Evolutionary conservation across 1,140 invertebrate genomes (phyloP).

Genomic region (Drosophila tsacasi): DNA sequence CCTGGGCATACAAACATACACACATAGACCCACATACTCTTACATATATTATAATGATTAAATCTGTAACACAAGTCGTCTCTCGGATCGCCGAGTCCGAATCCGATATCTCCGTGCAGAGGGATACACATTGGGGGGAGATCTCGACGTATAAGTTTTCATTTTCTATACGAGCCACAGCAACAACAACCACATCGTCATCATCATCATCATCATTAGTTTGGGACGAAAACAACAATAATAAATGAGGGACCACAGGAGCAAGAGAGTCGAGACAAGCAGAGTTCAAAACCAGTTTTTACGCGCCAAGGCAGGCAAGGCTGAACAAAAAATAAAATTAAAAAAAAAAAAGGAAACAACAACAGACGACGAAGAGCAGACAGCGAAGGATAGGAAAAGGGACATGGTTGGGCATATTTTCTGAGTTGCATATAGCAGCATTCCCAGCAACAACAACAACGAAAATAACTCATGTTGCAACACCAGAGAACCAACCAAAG

Average conservation of each 20-base stretch:
- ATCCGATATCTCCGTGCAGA: conserved; percentile 45
- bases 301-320: conserved; percentile 58
- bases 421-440: conserved; percentile 45
- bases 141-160: conserved; percentile 52
- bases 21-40: neutral
- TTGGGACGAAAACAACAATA: conserved; percentile 29
- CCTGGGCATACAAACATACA: conserved; percentile 15
- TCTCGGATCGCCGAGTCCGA: conserved; percentile 18
- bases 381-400: conserved; percentile 27
- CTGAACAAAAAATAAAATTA: conserved; percentile 14
- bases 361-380: conserved; percentile 43
- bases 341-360: conserved; percentile 16
- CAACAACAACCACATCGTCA: conserved; percentile 29
- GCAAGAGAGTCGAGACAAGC: conserved; percentile 33
- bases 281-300: conserved; percentile 68
- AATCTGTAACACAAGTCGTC: conserved; percentile 51
- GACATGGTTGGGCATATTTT: conserved; percentile 9
- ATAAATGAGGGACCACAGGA: conserved; percentile 42
- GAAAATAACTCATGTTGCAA: conserved; percentile 62
- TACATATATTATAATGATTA: conserved; percentile 31
- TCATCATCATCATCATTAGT: neutral
- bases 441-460: conserved; percentile 33
- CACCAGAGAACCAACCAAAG: conserved; percentile 26
- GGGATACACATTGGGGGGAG: conserved; percentile 20
- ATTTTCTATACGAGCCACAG: conserved; percentile 57